A percentile compares a stretch with the other conserved stretches of the same genome.
Conservation (phyloP, 2,888 invertebrate genomes). For the Hypselothyrea guttata region DNA sequence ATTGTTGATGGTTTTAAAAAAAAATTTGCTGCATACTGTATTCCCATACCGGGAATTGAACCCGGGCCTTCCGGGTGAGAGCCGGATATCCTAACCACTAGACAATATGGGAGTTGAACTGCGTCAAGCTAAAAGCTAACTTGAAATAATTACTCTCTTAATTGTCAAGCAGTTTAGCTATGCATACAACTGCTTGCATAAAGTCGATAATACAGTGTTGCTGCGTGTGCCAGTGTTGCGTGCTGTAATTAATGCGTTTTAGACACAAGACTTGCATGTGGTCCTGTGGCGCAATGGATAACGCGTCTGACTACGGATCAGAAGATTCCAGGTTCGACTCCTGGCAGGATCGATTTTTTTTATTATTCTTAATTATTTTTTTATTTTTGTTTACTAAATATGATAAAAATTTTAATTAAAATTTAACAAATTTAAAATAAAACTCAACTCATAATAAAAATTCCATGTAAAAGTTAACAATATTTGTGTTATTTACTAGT, state of each 20-base stretch:
- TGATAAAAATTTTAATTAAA: too few species aligned
- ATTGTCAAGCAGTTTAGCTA: too few species aligned
- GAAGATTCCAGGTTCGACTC: slow-evolving; percentile 82
- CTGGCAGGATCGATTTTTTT: slow-evolving; percentile 78
- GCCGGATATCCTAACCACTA: slow-evolving; percentile 82
- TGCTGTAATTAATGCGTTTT: neutral
- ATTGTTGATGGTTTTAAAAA: neutral
- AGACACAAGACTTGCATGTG: neutral
- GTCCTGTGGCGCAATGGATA: slow-evolving; percentile 82
- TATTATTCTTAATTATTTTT: slow-evolving; percentile 7
- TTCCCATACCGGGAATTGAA: slow-evolving; percentile 95
- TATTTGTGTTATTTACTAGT: too few species aligned
- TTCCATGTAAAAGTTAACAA: too few species aligned
- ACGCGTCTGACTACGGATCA: slow-evolving; percentile 82
- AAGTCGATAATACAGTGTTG: slow-evolving; percentile 1
- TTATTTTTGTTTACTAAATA: neutral
- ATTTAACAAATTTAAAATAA: too few species aligned
- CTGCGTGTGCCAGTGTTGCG: neutral
- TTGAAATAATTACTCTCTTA: neutral
- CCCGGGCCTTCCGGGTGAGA: slow-evolving; percentile 86
- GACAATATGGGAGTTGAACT: slow-evolving; percentile 78
- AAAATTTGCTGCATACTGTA: neutral
- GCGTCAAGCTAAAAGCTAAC: neutral
- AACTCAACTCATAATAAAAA: too few species aligned
- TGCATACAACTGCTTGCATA: neutral